These are phyloP conservation scores for Melanchra persicariae DNA, from an alignment of 2,888 invertebrate species.

Conservation along the genomic window DNA sequence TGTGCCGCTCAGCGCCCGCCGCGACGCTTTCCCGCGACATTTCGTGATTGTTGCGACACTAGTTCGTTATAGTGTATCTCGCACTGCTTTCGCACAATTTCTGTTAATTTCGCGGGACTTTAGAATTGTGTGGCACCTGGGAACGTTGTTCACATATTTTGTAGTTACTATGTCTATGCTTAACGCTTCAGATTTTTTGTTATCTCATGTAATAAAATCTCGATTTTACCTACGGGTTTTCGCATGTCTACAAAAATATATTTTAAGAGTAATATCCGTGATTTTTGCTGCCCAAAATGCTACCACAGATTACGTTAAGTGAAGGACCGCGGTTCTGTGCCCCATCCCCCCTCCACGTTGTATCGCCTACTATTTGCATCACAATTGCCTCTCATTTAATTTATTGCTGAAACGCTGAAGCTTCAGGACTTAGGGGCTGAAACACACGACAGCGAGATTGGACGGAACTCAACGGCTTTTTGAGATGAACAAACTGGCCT, in stretches of 20 bases:
- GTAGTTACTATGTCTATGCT: not conserved
- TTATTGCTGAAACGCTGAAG: slow-evolving; percentile 50
- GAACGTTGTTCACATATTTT: not conserved
- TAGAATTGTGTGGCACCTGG: not conserved
- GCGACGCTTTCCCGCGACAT: slow-evolving; percentile 7
- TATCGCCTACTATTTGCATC: slow-evolving; percentile 55
- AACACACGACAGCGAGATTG: not conserved
- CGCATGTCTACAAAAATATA: too few relatives aligned
- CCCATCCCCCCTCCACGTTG: not conserved
- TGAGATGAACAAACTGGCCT: not conserved
- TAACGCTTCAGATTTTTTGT: not conserved
- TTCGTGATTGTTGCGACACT: slow-evolving; percentile 26
- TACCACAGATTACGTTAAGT: not conserved
- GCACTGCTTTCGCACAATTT: slow-evolving; percentile 12
- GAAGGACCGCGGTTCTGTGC: not conserved
- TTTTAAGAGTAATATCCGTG: not conserved
- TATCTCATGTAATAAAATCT: not conserved
- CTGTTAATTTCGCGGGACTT: slow-evolving; percentile 19
- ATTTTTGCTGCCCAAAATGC: not conserved
- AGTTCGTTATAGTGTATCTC: slow-evolving; percentile 41
- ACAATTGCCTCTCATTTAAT: slow-evolving; percentile 59
- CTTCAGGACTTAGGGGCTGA: slow-evolving; percentile 25
- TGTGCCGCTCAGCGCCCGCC: slow-evolving; percentile 50
- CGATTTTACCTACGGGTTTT: too few relatives aligned
- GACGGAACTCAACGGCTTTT: not conserved